phyloP scores from a whole-genome alignment of 2,888 invertebrate species.

The Euclidia mi region DNA sequence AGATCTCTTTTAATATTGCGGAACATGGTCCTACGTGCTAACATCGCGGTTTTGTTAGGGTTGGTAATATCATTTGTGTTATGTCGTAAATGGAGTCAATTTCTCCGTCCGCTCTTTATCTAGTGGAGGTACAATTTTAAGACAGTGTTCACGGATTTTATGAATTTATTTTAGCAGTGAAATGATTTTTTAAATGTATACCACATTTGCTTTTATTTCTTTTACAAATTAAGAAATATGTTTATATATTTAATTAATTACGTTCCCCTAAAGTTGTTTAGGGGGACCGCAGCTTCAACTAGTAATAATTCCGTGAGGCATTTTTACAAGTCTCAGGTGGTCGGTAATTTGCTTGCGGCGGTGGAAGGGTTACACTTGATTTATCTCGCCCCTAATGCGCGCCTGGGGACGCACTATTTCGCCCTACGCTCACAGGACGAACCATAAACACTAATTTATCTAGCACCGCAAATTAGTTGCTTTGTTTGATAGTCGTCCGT shows the following conservation, averaged over 20 bases:
- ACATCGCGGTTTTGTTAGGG: slow-evolving; percentile 62
- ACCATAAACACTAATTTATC: slow-evolving; percentile 80
- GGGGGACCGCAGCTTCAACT: slow-evolving; percentile 55
- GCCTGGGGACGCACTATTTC: slow-evolving; percentile 81
- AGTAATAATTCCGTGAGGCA: slow-evolving; percentile 76
- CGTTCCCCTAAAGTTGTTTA: slow-evolving; percentile 55
- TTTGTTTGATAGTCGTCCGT: slow-evolving; percentile 51
- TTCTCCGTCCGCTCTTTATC: slow-evolving; percentile 14
- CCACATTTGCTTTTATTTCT: background rate
- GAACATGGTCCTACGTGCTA: slow-evolving; percentile 53
- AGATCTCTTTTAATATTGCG: slow-evolving; percentile 78
- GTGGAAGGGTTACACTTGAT: slow-evolving; percentile 86
- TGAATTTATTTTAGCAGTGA: background rate
- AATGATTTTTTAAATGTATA: background rate
- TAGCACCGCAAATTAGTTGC: slow-evolving; percentile 67
- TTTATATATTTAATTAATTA: slow-evolving; percentile 21
- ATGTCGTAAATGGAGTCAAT: slow-evolving; percentile 51
- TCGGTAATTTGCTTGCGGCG: slow-evolving; percentile 83
- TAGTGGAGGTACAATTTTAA: background rate
- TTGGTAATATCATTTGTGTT: slow-evolving; percentile 55
- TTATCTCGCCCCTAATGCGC: slow-evolving; percentile 82
- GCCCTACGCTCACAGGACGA: slow-evolving; percentile 64
- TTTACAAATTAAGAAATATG: no score
- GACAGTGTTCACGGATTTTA: background rate
- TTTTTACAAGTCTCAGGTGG: slow-evolving; percentile 90